Evolutionary conservation across 1,140 invertebrate species (phyloP).

Genomic region (Pseudomyrmex dendroicus): DNA sequence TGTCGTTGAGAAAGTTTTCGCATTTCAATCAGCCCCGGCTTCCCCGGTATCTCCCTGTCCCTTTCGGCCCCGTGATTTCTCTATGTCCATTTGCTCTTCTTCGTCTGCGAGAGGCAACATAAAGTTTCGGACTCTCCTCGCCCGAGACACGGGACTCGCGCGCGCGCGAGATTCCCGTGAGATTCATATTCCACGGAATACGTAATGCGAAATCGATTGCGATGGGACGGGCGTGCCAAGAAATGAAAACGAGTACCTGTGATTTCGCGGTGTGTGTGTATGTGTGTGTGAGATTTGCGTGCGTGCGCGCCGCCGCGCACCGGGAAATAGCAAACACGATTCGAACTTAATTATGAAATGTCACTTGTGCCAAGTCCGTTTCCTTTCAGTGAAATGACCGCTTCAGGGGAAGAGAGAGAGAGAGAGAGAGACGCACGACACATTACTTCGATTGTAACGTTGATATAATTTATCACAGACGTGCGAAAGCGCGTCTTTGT

Average conservation of each 20-base stretch:
- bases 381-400: conserved; percentile 10
- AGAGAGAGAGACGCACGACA: conserved; percentile 13
- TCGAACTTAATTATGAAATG: conserved; percentile 56
- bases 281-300: background rate
- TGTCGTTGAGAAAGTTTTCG: conserved; percentile 62
- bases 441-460: background rate
- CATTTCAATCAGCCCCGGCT: conserved; percentile 63
- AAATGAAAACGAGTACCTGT: conserved; percentile 70
- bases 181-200: conserved; percentile 77
- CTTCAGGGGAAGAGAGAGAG: background rate
- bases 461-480: too few relatives aligned
- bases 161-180: conserved; percentile 69
- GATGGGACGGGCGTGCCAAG: conserved; percentile 33
- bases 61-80: conserved; percentile 36
- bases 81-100: conserved; percentile 47
- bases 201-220: conserved; percentile 76
- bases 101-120: background rate
- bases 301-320: background rate
- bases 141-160: conserved; percentile 5
- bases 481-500: too few relatives aligned
- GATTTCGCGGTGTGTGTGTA: conserved; percentile 16
- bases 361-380: background rate
- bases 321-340: conserved; percentile 41
- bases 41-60: background rate
- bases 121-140: conserved; percentile 27